Conservation (phyloP, 2,113 vertebrate genomes). For the Salvelinus sp. region DNA sequence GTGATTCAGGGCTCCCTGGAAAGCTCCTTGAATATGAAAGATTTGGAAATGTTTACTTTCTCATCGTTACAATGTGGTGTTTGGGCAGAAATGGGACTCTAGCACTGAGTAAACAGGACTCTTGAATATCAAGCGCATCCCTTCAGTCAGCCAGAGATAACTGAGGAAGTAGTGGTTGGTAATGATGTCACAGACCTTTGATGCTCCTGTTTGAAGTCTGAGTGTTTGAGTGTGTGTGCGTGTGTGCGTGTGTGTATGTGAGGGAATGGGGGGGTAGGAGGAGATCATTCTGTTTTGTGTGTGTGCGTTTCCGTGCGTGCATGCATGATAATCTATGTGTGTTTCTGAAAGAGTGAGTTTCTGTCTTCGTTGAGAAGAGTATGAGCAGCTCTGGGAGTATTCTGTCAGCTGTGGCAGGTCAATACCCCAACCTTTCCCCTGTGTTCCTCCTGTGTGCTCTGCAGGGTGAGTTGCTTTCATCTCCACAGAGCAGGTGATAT, state of each 20-base stretch:
- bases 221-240: slow-evolving; percentile 4
- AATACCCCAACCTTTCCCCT: not conserved
- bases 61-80: not conserved
- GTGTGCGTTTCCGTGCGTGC: not conserved
- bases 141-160: slow-evolving; percentile 6
- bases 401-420: not conserved
- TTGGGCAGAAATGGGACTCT: no score
- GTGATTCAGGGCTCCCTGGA: no score
- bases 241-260: no score
- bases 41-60: not conserved
- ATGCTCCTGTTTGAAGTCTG: slow-evolving; percentile 40
- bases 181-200: slow-evolving; percentile 21
- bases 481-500: not conserved
- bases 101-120: not conserved
- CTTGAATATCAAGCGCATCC: not conserved
- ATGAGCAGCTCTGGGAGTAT: not conserved
- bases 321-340: not conserved
- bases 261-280: no score
- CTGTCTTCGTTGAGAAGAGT: not conserved
- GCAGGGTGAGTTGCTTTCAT: slow-evolving; percentile 10
- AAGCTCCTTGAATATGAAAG: no score
- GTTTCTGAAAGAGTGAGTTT: not conserved
- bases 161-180: not conserved
- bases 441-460: not conserved
- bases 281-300: no score